Evolutionary conservation across 2,888 invertebrate species (phyloP).

Genomic region (Silvanus unidentatus): DNA sequence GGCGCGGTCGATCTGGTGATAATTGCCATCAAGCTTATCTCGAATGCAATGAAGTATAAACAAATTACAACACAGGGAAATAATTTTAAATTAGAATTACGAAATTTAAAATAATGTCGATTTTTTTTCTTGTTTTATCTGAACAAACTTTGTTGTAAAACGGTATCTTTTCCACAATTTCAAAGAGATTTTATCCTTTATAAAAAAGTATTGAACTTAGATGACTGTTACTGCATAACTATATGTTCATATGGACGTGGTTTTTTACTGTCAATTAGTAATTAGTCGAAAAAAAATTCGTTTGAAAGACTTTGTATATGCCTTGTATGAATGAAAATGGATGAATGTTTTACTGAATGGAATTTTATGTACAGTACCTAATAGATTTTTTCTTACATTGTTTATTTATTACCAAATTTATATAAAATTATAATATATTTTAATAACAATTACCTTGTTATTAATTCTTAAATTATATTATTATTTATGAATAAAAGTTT

Average conservation of each 20-base stretch:
- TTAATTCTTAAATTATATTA: too few relatives aligned
- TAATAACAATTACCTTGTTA: too few relatives aligned
- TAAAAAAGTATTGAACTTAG: background rate
- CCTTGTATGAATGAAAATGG: background rate
- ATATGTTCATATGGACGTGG: background rate
- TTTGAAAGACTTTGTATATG: background rate
- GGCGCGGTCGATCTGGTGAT: conserved; percentile 77
- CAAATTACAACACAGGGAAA: background rate
- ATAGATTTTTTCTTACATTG: too few relatives aligned
- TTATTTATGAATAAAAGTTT: too few relatives aligned
- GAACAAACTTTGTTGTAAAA: too few relatives aligned
- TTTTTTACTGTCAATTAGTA: background rate
- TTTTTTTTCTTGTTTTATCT: background rate
- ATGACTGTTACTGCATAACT: background rate
- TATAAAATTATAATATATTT: too few relatives aligned
- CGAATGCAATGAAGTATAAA: conserved; percentile 79
- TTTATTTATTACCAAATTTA: too few relatives aligned
- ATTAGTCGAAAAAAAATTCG: background rate
- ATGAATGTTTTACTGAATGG: background rate
- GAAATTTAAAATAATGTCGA: background rate
- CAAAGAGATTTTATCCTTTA: too few relatives aligned
- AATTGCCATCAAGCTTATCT: conserved; percentile 80
- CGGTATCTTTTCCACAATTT: too few relatives aligned
- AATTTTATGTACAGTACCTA: background rate
- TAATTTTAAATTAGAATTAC: background rate